Evolutionary conservation across 2,797 vertebrate species (phyloP), one percentile per base, ranked within the genome.

Genomic region (Scleropages formosus): DNA sequence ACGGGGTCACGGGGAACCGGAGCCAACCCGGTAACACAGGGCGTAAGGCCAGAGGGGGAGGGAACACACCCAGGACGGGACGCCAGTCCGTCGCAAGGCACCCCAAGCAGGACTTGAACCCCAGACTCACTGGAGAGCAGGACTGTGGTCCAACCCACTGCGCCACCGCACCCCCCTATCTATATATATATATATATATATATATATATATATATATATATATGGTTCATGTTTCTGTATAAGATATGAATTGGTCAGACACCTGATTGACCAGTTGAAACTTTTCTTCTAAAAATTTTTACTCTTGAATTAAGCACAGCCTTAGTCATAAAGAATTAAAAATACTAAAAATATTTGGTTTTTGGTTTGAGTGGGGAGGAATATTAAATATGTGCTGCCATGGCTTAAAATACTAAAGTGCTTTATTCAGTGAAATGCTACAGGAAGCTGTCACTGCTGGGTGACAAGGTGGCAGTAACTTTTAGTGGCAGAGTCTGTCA

Each of bases 321-420:
- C 26, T 59, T 53, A 72, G 31, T 46, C 53, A 72, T 59, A 11
- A 72, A 72, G 56, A 60, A 60, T 60, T 58, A 72, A 72, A n/a
- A 72, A 72, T 20, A 27, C 3, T 72, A 59, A 71, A n/a, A 71
- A 71, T 71, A 71, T 71, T 58, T 71, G 47, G 56, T 60, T 44
- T 46, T 72, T 72, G 26, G 49, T 16, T 71, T 56, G 71, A 71
- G 51, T 71, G 70, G 26, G 44, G 44, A 59, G 16, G 9, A 61
- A 39, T 18, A 72, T 72, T 60, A 72, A 72, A 59, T 60, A 72
- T 60, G 70, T n/a, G 72, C 16, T 16, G 44, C 12, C 20, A 59
- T 39, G 31, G 56, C 20, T 72, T 59, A 72, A 72, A 72, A 53
- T 53, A 16, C 16, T 56, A 12, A 16, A 59, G 44, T 53, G 26